Evolutionary conservation across 2,888 invertebrate genomes (phyloP), one percentile per base, ranked within the genome.

Genomic region (Lamellibrachia columna): DNA sequence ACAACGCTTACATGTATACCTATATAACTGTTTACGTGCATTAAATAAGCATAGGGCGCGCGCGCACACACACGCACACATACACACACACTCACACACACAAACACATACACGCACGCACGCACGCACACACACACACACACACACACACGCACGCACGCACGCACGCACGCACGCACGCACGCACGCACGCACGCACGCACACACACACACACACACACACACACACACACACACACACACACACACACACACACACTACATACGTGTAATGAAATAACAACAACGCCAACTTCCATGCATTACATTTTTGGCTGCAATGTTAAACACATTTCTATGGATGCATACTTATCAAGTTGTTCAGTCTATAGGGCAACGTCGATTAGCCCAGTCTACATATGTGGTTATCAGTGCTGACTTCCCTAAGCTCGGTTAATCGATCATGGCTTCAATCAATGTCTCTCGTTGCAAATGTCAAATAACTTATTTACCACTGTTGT

Each of bases 381-480:
- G 75, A 15, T 75, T 75, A 22, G n/a, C 11, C 75, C 22, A 75
- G 15, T 75, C n/a, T 22, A 75, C 6, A n/a, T 6, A 1, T 22
- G 75, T 22, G 22, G 75, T 22, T 11, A 75, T n/a, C 4, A 40
- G 40, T 40, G 4, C 75, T 15, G 75, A 22, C 75, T 15, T 75
- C 75, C 75, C 75, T 22, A 75, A 75, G 75, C 75, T 75, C 75
- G 75, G 15, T 75, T 75, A 75, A 75, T 75, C 75, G 75, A 75
- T 75, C 75, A 75, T 22, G 75, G 40, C n/a, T 22, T 75, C 75
- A 75, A 75, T 75, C n/a, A 75, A 75, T 75, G 75, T 75, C 75
- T 75, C 22, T n/a, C n/a, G n/a, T n/a, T 75, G 75, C 75, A 75
- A 75, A 75, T 75, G 75, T 75, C 75, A 75, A 75, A 75, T 75